phyloP scores from a whole-genome alignment of 2,888 invertebrate genomes.

The Hydropsyche betteni region DNA sequence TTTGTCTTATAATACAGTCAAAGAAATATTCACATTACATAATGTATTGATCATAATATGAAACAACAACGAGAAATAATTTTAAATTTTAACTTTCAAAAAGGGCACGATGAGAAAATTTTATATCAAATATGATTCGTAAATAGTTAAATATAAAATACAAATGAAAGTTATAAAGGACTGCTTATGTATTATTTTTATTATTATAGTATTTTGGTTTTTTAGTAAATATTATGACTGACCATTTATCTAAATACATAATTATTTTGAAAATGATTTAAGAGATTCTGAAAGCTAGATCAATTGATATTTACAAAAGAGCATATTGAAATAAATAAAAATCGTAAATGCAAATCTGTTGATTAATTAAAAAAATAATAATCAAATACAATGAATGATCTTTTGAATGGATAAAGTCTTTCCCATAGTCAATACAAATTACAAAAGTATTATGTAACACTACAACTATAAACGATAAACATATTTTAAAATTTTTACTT shows the following conservation, averaged over 20 bases:
- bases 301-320: slow-evolving; percentile 15
- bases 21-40: slow-evolving; percentile 47
- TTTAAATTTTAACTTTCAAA: slow-evolving; percentile 37
- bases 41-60: slow-evolving; percentile 31
- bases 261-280: slow-evolving; percentile 13
- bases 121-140: slow-evolving; percentile 31
- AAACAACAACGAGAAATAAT: slow-evolving; percentile 45
- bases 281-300: slow-evolving; percentile 11
- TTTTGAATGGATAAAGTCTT: too few relatives aligned
- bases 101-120: slow-evolving; percentile 39
- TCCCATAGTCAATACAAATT: too few relatives aligned
- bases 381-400: too few relatives aligned
- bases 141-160: too few relatives aligned
- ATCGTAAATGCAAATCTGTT: neutral
- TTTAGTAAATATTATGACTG: neutral
- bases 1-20: slow-evolving; percentile 45
- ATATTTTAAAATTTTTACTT: too few relatives aligned
- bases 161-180: too few relatives aligned
- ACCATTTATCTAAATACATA: slow-evolving; percentile 15
- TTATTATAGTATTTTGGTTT: neutral
- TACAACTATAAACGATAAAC: too few relatives aligned
- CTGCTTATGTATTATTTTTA: too few relatives aligned
- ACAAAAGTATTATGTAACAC: too few relatives aligned
- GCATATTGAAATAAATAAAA: neutral
- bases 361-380: too few relatives aligned